Percentiles rank a stretch among this genome's conserved stretches.
These are phyloP conservation scores for Hydrozoanthus tunicans DNA, from an alignment of 64 coral and sea anemone species.

Conservation along the genomic window DNA sequence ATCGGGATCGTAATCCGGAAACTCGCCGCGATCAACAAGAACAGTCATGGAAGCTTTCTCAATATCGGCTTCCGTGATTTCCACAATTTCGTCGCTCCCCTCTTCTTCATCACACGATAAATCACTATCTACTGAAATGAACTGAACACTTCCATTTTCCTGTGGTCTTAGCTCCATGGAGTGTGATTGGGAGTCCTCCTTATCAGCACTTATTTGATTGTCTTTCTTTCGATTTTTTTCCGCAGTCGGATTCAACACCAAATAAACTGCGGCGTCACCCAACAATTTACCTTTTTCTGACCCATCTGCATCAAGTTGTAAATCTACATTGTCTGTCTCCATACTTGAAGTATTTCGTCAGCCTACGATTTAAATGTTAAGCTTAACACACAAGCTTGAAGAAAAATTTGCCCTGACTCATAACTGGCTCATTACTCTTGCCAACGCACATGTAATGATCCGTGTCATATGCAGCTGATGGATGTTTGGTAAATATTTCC, in stretches of 20 bases:
- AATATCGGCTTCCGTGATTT: constrained; percentile 39
- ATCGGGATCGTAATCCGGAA: constrained; percentile 29
- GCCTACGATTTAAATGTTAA: neutral
- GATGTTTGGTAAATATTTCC: neutral
- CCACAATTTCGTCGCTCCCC: constrained; percentile 1
- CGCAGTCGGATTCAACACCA: neutral
- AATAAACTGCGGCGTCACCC: neutral
- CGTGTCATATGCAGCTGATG: neutral
- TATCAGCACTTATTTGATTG: neutral
- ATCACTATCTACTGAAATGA: constrained; percentile 36
- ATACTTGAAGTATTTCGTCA: constrained; percentile 14
- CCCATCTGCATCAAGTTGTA: neutral
- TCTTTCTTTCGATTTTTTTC: neutral
- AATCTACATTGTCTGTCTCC: neutral
- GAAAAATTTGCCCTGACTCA: neutral
- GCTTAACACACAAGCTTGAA: neutral
- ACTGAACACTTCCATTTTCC: constrained; percentile 37
- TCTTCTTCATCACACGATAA: constrained; percentile 46
- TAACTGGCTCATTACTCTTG: neutral
- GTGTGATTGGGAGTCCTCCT: neutral
- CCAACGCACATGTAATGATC: neutral
- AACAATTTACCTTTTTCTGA: constrained; percentile 26
- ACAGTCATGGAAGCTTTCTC: constrained; percentile 58
- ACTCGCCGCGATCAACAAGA: constrained; percentile 39
- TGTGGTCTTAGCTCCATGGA: constrained; percentile 51